Evolutionary conservation across 1,140 invertebrate genomes (phyloP), one percentile per base, ranked within the genome.

Genomic region (Bombus ignitus): DNA sequence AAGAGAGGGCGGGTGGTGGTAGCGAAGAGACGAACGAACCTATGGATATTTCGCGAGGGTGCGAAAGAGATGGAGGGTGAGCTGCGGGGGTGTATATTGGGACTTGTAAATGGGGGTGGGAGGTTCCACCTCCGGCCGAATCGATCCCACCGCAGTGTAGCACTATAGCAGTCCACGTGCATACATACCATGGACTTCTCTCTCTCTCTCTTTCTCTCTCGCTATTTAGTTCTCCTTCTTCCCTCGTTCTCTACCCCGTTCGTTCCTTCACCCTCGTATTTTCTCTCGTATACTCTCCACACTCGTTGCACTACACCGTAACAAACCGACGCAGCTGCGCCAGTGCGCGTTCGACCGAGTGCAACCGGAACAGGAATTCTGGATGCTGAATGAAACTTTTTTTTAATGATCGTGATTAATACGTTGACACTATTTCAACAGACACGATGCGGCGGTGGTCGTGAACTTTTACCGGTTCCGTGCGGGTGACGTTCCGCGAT

Each of bases 91-190:
- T 92, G 92, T 93, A 94, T 94, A 93, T 94, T 93, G 92, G 92
- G 87, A 91, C 90, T 95, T 94, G 93, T 94, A 94, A 95, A 94
- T 92, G 92, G 81, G 73, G 81, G 88, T 75, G 81, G 84, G 73
- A 66, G 72, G 79, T 81, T 87, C 87, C 80, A 90, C 92, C 93
- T 92, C 93, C 91, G 90, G 89, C 87, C 93, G 93, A 95, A 95
- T 95, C 94, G 94, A 94, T 94, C 93, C 93, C 89, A 94, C 94
- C 93, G 94, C 94, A 94, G 92, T 94, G 92, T 92, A 92, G 92
- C 92, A 89, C 92, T 94, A 93, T 94, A 94, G 92, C 91, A 91
- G 86, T 79, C 92, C 94, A 94, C 94, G 92, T 94, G 93, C 93
- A 95, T 94, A 94, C 93, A 91, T 92, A 94, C 91, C 89, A 86